phyloP scores from a whole-genome alignment of 1,140 invertebrate genomes.

The Archivesica marissinica region DNA sequence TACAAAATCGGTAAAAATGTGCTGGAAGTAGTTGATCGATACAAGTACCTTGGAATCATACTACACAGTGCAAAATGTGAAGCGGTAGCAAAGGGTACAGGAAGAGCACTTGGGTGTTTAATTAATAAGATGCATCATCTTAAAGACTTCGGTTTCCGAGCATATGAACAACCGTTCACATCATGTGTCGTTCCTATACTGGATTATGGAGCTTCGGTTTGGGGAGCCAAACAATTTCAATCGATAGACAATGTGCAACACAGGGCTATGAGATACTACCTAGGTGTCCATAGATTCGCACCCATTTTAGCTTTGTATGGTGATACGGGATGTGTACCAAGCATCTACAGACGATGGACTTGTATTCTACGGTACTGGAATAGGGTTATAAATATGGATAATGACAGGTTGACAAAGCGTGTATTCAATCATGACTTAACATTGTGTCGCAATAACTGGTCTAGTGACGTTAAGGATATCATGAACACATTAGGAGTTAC shows the following conservation, averaged over 20 bases:
- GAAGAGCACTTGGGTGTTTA: constrained; percentile 41
- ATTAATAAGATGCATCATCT: constrained; percentile 42
- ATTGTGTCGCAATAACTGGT: constrained; percentile 26
- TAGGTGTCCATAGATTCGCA: constrained; percentile 38
- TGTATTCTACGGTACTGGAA: constrained; percentile 38
- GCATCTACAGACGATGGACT: no score
- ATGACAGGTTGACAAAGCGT: constrained; percentile 5
- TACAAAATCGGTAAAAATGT: no score
- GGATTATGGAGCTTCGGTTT: constrained; percentile 33
- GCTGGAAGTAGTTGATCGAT: no score
- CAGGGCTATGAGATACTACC: constrained; percentile 31
- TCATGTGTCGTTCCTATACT: constrained; percentile 33
- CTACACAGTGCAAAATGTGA: not conserved
- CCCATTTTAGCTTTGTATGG: not conserved
- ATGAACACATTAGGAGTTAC: no score
- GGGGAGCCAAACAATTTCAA: constrained; percentile 34
- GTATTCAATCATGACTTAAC: constrained; percentile 13
- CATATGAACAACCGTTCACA: constrained; percentile 49
- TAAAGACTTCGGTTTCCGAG: constrained; percentile 52
- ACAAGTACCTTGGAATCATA: no score
- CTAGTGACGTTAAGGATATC: constrained; percentile 27
- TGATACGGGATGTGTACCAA: not conserved
- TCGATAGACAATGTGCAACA: constrained; percentile 29
- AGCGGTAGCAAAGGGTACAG: constrained; percentile 8
- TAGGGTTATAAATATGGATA: constrained; percentile 19